Conservation (phyloP, 2,113 vertebrate species). For the Equus quagga region DNA sequence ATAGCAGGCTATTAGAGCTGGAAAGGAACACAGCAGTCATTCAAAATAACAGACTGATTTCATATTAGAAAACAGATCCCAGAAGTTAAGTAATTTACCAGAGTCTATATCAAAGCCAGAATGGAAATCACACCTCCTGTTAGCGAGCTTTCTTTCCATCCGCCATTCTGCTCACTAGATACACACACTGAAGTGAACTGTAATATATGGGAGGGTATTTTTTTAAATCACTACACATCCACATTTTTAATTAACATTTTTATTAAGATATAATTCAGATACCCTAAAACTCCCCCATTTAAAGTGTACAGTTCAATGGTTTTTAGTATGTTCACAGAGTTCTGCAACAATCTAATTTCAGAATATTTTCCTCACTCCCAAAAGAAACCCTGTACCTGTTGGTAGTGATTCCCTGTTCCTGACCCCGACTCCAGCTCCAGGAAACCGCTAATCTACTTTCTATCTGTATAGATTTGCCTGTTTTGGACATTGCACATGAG, state of each 20-base stretch:
- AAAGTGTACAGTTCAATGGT: background rate
- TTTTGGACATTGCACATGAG: background rate
- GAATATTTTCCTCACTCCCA: background rate
- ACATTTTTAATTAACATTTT: background rate
- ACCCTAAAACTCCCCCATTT: background rate
- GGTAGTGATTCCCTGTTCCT: background rate
- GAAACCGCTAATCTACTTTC: background rate
- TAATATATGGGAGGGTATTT: background rate
- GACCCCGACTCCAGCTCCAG: background rate
- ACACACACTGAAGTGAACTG: background rate
- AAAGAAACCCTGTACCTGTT: background rate
- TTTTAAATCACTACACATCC: background rate
- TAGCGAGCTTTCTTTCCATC: background rate
- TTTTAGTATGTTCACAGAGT: background rate
- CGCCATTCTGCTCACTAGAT: background rate
- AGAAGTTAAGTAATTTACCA: background rate
- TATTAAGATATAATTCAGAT: background rate
- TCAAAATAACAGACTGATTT: background rate
- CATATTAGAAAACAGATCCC: background rate
- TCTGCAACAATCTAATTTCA: background rate
- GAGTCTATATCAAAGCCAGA: background rate
- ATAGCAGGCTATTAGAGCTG: background rate
- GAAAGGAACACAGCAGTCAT: background rate
- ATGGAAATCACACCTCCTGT: background rate
- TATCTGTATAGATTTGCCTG: background rate